Evolutionary conservation across 1,140 invertebrate genomes (phyloP).

Genomic region (Drosophila ironensis): DNA sequence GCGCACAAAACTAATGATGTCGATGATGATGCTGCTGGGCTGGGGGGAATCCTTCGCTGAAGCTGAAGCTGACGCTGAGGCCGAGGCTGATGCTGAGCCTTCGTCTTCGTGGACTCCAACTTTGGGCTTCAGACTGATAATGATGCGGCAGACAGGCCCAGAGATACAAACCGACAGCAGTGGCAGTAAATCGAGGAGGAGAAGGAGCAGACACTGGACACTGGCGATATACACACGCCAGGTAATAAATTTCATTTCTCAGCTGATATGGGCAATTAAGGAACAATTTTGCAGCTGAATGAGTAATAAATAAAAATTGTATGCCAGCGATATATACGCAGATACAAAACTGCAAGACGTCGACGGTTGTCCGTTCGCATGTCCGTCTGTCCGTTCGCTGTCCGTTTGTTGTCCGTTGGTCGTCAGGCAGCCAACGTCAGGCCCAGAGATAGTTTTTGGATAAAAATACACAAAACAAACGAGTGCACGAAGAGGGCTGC

Average conservation of each 20-base stretch:
- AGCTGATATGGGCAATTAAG: constrained; percentile 82
- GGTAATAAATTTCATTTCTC: constrained; percentile 82
- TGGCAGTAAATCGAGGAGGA: background rate
- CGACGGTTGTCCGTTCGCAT: constrained; percentile 23
- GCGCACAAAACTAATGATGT: constrained; percentile 80
- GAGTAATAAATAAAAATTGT: constrained; percentile 82
- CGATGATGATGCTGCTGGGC: constrained; percentile 66
- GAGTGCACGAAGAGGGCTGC: background rate
- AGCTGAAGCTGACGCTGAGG: no score
- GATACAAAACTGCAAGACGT: constrained; percentile 77
- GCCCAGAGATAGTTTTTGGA: constrained; percentile 72
- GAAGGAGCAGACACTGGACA: constrained; percentile 28
- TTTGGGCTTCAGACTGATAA: constrained; percentile 54
- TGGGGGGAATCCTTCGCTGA: constrained; percentile 17
- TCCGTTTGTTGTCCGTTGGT: constrained; percentile 17
- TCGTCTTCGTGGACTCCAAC: constrained; percentile 8
- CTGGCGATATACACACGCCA: constrained; percentile 79
- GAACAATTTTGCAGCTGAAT: constrained; percentile 82
- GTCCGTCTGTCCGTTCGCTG: background rate
- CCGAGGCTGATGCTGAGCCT: no score
- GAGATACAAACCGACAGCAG: constrained; percentile 34
- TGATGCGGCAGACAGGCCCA: constrained; percentile 66
- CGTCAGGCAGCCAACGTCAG: constrained; percentile 59
- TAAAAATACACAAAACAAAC: constrained; percentile 64
- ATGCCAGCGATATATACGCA: constrained; percentile 73